Conservation (phyloP, 2,113 vertebrate genomes). For the Rhadina sibilatrix region DNA sequence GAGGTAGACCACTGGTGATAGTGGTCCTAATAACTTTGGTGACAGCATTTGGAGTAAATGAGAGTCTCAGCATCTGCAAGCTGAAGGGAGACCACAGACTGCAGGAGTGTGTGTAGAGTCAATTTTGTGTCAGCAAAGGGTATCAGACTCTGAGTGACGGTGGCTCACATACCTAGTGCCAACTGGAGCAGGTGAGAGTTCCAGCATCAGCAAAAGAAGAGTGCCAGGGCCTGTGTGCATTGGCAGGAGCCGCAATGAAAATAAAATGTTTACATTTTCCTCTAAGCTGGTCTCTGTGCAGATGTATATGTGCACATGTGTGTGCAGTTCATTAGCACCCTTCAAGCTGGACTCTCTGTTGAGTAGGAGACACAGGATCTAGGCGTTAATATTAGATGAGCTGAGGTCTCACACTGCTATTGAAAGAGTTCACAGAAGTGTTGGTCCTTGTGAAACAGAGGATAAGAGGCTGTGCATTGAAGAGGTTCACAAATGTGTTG, state of each 20-base stretch:
- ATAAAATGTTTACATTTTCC: neutral
- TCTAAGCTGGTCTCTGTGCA: neutral
- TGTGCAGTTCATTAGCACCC: neutral
- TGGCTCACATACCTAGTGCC: fast-evolving
- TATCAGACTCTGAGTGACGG: too few species aligned
- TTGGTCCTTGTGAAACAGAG: neutral
- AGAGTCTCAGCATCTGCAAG: neutral
- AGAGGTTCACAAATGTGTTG: fast-evolving
- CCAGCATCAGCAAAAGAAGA: neutral
- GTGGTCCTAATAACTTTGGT: neutral
- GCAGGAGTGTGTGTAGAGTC: fast-evolving
- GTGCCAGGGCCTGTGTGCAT: neutral
- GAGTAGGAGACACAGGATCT: fast-evolving
- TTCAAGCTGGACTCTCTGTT: neutral
- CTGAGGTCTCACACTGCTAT: neutral
- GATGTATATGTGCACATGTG: neutral
- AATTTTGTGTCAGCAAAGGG: neutral
- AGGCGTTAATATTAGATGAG: neutral
- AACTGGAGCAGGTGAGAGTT: neutral
- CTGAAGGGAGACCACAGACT: neutral
- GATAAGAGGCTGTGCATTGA: neutral
- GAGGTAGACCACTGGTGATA: neutral
- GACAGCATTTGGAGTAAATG: neutral
- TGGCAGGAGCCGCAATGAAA: fast-evolving
- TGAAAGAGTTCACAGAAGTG: fast-evolving